A percentile compares a stretch with the other conserved stretches of the same genome.
Evolutionary conservation across 1,140 invertebrate species (phyloP).

Genomic region (Heliconius himera): DNA sequence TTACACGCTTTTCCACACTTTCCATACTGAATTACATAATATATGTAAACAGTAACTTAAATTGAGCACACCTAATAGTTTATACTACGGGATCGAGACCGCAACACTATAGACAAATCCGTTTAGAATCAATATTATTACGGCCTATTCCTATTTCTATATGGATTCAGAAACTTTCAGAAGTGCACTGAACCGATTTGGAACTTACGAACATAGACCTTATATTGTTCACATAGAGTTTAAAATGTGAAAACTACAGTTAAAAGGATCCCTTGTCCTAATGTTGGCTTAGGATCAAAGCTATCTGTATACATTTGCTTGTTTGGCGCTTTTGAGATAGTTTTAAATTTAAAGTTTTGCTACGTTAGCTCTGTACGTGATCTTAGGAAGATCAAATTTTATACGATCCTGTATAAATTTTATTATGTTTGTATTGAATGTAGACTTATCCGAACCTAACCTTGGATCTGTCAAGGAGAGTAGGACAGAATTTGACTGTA

Average conservation of each 20-base stretch:
- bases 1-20: neutral
- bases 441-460: no score
- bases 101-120: slow-evolving; percentile 41
- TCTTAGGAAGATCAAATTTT: neutral
- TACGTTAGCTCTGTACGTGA: neutral
- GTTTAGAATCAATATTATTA: slow-evolving; percentile 48
- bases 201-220: slow-evolving; percentile 17
- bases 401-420: neutral
- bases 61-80: neutral
- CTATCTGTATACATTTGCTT: slow-evolving; percentile 45
- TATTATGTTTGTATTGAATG: neutral
- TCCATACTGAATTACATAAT: neutral
- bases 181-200: slow-evolving; percentile 35
- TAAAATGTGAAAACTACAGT: neutral
- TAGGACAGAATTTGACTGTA: no score
- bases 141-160: slow-evolving; percentile 34
- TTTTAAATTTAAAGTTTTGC: neutral
- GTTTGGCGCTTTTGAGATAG: slow-evolving; percentile 18
- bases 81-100: slow-evolving; percentile 10
- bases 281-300: slow-evolving; percentile 41
- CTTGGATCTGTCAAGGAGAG: no score
- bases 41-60: neutral
- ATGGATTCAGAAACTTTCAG: slow-evolving; percentile 40
- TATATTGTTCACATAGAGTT: neutral
- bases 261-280: slow-evolving; percentile 33